Evolutionary conservation across 2,888 invertebrate species (phyloP), one percentile per base, ranked within the genome.

Genomic region (Noctuana brunneofusca): DNA sequence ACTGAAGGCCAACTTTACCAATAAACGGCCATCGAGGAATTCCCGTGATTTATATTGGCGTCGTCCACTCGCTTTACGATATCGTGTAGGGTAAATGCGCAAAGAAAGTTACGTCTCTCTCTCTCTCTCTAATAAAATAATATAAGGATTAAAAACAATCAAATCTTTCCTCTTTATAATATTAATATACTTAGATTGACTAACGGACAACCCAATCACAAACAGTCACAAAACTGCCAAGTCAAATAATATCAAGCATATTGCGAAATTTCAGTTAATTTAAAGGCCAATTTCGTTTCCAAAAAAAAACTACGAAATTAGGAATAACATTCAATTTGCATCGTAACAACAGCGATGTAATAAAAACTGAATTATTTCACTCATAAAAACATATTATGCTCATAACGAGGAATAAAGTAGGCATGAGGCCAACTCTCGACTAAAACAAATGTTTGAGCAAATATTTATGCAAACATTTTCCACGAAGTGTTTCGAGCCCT

Each of bases 321-420:
- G 3, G 11, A 43, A 43, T 43, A 43, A 43, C 18, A 43, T 43
- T 43, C 41, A 43, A 11, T 43, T 41, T 41, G 16, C 43, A 43
- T 43, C 1, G 43, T 11, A 43, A 43, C 9, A 43, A 43, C 11
- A 18, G 18, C 18, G 43, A 43, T 18, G 43, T 43, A 18, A 43
- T 43, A 18, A 43, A 43, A 18, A 43, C 11, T 18, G 18, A 43
- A 43, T 43, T 43, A 43, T 43, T 18, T 43, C 43, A 18, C 43
- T 11, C 43, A 43, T 43, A 43, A 43, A 43, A 43, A 43, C 18
- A 43, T 43, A 43, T 43, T 43, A 18, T 43, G 18, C 18, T 18
- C 18, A 18, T 43, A 43, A 43, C 18, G 43, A 11, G 43, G 43
- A 43, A 43, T 43, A 43, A 43, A 43, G 11, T 18, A 43, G 18